phyloP scores from a whole-genome alignment of 2,888 invertebrate species.

The Calliopum simillimum region DNA sequence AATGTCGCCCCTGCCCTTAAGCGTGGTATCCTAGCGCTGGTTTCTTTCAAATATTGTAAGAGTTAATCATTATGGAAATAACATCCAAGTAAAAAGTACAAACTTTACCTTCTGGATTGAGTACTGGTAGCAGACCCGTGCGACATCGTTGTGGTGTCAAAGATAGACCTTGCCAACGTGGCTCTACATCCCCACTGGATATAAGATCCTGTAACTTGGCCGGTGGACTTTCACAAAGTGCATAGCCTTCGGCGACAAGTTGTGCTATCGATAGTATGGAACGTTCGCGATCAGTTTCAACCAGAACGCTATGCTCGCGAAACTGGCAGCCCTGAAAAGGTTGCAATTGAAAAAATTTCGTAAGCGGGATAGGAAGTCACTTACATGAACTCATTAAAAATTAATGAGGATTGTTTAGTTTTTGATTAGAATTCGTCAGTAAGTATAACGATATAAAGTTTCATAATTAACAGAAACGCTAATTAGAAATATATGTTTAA shows the following conservation, averaged over 20 bases:
- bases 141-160: constrained; percentile 64
- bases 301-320: constrained; percentile 77
- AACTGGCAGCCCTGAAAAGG: constrained; percentile 77
- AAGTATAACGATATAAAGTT: no score
- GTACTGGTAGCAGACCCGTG: constrained; percentile 62
- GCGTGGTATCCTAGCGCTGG: no score
- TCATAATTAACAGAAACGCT: neutral
- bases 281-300: constrained; percentile 75
- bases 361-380: no score
- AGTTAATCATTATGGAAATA: neutral
- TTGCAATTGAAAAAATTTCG: neutral
- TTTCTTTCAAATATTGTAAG: neutral
- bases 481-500: no score
- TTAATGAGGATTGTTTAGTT: no score
- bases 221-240: constrained; percentile 60
- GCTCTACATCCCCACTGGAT: constrained; percentile 50
- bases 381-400: no score
- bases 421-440: no score
- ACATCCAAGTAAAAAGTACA: neutral
- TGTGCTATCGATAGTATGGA: constrained; percentile 70
- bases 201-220: constrained; percentile 53
- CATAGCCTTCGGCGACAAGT: constrained; percentile 62
- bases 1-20: constrained; percentile 42
- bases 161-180: constrained; percentile 62
- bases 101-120: constrained; percentile 55